Conservation (phyloP, 2,797 vertebrate genomes). For the Protonibea diacanthus region DNA sequence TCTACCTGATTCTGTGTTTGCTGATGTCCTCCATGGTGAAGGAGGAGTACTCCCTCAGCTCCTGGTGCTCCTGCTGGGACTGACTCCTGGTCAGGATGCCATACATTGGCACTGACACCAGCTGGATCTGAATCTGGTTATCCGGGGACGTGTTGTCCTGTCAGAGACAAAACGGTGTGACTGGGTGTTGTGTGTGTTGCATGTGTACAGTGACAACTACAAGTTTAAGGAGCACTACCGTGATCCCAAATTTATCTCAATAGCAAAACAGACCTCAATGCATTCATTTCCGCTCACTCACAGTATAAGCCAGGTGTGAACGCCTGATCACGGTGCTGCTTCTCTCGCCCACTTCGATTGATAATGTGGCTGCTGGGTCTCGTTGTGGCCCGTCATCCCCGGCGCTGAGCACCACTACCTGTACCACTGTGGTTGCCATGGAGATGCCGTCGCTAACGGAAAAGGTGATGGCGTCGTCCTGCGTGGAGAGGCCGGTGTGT, state of each 20-base stretch:
- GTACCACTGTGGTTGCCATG: constrained; percentile 85
- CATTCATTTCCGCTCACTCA: constrained; percentile 76
- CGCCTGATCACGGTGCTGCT: constrained; percentile 88
- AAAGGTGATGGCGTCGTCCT: constrained; percentile 91
- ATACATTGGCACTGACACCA: constrained; percentile 92
- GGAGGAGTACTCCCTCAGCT: constrained; percentile 90
- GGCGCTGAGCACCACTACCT: constrained; percentile 85
- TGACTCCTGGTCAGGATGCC: constrained; percentile 86
- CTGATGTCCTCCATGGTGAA: constrained; percentile 97
- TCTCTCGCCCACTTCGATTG: constrained; percentile 87
- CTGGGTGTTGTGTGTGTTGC: no score
- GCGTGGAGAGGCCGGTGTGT: constrained; percentile 86
- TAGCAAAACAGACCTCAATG: not conserved
- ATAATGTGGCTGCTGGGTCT: constrained; percentile 84
- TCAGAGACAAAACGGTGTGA: not conserved
- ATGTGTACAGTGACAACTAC: not conserved
- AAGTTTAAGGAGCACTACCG: not conserved
- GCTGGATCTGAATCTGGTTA: constrained; percentile 89
- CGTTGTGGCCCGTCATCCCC: constrained; percentile 80
- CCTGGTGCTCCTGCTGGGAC: constrained; percentile 77
- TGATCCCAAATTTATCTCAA: not conserved
- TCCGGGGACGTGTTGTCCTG: constrained; percentile 91
- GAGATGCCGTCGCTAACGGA: constrained; percentile 91
- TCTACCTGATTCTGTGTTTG: constrained; percentile 90
- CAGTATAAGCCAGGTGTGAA: constrained; percentile 90